phyloP scores from a whole-genome alignment of 2,113 vertebrate genomes.

The Mirounga angustirostris region DNA sequence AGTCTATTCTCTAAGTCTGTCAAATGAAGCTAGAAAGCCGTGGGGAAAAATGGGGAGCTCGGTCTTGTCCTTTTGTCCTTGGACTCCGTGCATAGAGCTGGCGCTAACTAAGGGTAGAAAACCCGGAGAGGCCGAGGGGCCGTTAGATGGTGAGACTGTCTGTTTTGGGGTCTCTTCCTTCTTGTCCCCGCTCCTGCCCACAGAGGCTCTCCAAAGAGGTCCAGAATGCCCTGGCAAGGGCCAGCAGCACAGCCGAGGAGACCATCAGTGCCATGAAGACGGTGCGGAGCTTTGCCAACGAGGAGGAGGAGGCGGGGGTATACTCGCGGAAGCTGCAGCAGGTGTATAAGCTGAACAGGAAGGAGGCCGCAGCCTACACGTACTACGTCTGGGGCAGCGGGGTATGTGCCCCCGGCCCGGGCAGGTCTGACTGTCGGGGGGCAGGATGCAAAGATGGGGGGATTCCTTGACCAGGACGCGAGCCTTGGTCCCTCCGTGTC shows the following conservation, averaged over 20 bases:
- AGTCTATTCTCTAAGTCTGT: not conserved
- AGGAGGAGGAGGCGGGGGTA: slow-evolving; percentile 90
- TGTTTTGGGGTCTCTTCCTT: not conserved
- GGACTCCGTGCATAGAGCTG: not conserved
- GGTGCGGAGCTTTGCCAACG: slow-evolving; percentile 96
- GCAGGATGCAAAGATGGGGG: too few species aligned
- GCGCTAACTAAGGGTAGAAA: fast-evolving
- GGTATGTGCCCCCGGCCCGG: slow-evolving; percentile 86
- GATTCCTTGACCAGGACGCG: not conserved
- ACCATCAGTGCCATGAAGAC: slow-evolving; percentile 97
- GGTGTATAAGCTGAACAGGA: slow-evolving; percentile 94
- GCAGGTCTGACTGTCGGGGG: not conserved
- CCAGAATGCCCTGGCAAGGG: slow-evolving; percentile 94
- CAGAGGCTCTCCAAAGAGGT: slow-evolving; percentile 96
- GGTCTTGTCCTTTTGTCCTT: not conserved
- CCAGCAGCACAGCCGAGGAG: slow-evolving; percentile 96
- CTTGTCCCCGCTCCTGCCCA: not conserved
- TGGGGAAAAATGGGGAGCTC: not conserved
- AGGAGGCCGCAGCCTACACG: slow-evolving; percentile 94
- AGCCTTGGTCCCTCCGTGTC: not conserved
- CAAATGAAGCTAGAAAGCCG: not conserved
- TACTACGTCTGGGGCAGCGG: slow-evolving; percentile 95
- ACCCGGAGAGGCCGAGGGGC: not conserved
- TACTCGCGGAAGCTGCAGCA: slow-evolving; percentile 91
- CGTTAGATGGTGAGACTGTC: fast-evolving